phyloP scores from a whole-genome alignment of 2,888 invertebrate species.

The Heliconius hortense region DNA sequence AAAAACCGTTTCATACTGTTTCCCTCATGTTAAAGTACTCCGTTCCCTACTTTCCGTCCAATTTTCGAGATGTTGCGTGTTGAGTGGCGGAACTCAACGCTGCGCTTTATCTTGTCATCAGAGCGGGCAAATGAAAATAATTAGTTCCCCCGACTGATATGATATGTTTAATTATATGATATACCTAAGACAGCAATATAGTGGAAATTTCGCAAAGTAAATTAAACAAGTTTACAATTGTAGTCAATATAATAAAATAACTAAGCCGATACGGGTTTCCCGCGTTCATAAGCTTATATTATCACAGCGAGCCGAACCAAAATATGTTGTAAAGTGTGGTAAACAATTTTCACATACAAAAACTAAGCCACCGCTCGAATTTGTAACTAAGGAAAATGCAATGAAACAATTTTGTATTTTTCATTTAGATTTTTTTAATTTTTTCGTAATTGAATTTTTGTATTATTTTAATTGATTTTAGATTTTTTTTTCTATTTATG shows the following conservation, averaged over 20 bases:
- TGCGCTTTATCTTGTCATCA: no score
- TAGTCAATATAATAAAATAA: slow-evolving; percentile 30
- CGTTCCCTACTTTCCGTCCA: no score
- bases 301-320: slow-evolving; percentile 11
- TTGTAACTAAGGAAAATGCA: background rate
- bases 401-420: background rate
- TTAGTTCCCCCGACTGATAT: no score
- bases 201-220: slow-evolving; percentile 22
- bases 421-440: background rate
- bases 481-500: no score
- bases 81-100: no score
- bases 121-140: no score
- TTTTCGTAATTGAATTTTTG: background rate
- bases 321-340: slow-evolving; percentile 7
- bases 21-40: no score
- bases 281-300: slow-evolving; percentile 20
- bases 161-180: background rate
- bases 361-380: background rate
- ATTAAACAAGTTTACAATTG: slow-evolving; percentile 7
- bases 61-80: no score
- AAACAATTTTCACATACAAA: background rate
- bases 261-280: slow-evolving; percentile 32
- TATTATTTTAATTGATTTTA: no score
- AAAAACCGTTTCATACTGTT: no score
- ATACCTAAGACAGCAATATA: background rate